A percentile compares a stretch with the other conserved stretches of the same genome.
phyloP scores from a whole-genome alignment of 2,797 vertebrate species.

The Sphenopsis melanotis region DNA sequence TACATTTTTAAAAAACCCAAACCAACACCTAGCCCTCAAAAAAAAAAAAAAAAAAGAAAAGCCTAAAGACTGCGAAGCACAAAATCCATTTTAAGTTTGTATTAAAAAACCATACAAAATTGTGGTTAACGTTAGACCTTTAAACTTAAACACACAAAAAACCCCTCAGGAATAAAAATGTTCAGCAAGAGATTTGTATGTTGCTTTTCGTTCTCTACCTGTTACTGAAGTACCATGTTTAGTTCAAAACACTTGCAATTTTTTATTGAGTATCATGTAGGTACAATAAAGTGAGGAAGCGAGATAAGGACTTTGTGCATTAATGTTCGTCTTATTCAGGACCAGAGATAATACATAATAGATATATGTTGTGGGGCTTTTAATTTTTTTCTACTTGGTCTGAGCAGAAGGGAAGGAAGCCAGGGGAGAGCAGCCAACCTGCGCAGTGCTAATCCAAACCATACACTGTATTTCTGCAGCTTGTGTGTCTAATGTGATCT shows the following conservation, averaged over 20 bases:
- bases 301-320: constrained; percentile 71
- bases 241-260: background rate
- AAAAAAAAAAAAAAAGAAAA: background rate
- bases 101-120: background rate
- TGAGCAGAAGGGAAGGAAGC: constrained; percentile 67
- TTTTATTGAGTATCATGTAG: background rate
- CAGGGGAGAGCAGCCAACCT: constrained; percentile 76
- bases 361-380: constrained; percentile 41
- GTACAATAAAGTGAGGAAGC: constrained; percentile 31
- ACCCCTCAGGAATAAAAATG: background rate
- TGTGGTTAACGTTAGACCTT: background rate
- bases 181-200: background rate
- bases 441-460: constrained; percentile 83
- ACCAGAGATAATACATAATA: constrained; percentile 54
- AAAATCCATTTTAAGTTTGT: background rate
- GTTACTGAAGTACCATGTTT: background rate
- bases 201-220: background rate
- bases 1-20: background rate
- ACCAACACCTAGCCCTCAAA: background rate
- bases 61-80: background rate
- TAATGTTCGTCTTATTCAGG: constrained; percentile 70
- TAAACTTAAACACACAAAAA: background rate
- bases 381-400: constrained; percentile 48
- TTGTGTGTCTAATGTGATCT: constrained; percentile 73
- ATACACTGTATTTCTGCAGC: constrained; percentile 75